Conservation (phyloP, 2,113 vertebrate genomes). For the Podilymbus podiceps region DNA sequence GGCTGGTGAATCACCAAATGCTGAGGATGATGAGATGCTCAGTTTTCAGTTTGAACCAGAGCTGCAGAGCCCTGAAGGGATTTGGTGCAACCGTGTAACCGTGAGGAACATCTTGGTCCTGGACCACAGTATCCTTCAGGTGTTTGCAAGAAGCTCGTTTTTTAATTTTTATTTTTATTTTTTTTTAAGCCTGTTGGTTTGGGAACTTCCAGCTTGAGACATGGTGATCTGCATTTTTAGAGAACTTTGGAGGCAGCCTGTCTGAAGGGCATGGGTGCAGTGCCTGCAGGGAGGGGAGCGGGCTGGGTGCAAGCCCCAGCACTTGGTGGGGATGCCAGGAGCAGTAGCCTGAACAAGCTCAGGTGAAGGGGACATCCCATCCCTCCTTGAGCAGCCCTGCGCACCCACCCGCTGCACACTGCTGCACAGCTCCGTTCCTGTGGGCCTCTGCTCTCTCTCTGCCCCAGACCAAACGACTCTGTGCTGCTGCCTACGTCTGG, state of each 20-base stretch:
- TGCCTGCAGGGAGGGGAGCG: background rate
- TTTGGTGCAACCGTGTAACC: background rate
- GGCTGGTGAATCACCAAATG: constrained; percentile 22
- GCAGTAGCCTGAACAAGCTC: background rate
- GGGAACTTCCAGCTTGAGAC: background rate
- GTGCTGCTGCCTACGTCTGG: background rate
- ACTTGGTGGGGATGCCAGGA: background rate
- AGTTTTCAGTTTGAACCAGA: background rate
- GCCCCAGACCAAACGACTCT: background rate
- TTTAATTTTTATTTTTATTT: background rate
- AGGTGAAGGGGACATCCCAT: background rate
- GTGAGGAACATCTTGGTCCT: background rate
- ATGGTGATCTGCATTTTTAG: background rate
- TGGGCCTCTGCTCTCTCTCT: background rate
- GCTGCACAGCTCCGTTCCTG: background rate
- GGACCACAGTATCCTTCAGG: background rate
- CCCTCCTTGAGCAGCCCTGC: background rate
- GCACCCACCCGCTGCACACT: background rate
- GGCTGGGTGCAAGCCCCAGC: background rate
- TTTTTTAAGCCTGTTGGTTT: background rate
- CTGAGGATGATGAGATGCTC: background rate
- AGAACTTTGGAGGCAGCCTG: background rate
- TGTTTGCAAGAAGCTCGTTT: background rate
- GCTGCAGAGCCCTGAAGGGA: background rate
- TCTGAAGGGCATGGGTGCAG: background rate